phyloP scores from a whole-genome alignment of 2,797 vertebrate species.

The Calcarius lapponicus region DNA sequence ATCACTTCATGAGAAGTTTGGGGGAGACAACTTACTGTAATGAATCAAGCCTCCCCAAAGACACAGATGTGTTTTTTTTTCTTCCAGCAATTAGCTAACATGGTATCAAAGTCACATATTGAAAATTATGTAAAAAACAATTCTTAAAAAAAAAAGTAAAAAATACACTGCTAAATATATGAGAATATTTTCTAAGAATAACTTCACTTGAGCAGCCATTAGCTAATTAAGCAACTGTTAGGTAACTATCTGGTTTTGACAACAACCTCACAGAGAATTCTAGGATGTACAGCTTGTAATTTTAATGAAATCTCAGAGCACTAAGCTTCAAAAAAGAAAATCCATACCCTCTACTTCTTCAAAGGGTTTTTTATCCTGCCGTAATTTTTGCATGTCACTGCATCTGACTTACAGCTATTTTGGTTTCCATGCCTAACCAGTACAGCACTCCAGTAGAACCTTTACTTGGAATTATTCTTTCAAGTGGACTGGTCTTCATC shows the following conservation, averaged over 20 bases:
- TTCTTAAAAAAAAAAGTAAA: not conserved
- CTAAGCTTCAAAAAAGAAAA: not conserved
- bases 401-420: not conserved
- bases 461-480: not conserved
- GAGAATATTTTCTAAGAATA: not conserved
- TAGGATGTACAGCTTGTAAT: not conserved
- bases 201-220: not conserved
- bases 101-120: not conserved
- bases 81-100: not conserved
- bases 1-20: not conserved
- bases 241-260: not conserved
- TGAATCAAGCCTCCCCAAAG: not conserved
- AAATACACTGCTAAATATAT: not conserved
- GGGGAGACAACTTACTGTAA: not conserved
- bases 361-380: not conserved
- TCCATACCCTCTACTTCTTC: not conserved
- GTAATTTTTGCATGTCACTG: not conserved
- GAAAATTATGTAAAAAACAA: not conserved
- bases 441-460: not conserved
- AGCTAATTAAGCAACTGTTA: not conserved
- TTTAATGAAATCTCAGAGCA: not conserved
- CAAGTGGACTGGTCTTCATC: not conserved
- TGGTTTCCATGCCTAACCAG: not conserved
- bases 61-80: rapidly evolving
- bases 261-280: not conserved